phyloP scores from a whole-genome alignment of 2,888 invertebrate species.

The Heliconius ismenius region DNA sequence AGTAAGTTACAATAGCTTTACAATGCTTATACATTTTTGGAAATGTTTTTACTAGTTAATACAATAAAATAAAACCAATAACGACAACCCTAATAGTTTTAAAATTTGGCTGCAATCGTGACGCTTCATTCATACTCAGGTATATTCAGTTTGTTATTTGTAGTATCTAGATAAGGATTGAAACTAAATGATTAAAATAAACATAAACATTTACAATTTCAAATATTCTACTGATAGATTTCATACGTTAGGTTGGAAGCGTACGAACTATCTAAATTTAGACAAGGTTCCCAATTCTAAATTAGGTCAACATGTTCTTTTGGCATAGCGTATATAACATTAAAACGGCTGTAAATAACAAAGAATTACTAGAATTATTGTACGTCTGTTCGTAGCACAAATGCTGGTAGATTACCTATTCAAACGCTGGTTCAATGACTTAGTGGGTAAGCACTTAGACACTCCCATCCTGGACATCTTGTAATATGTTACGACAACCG shows the following conservation, averaged over 20 bases:
- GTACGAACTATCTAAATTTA: conserved; percentile 15
- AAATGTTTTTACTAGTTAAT: background rate
- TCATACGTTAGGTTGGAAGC: conserved; percentile 8
- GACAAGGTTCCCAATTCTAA: conserved; percentile 25
- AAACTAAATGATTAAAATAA: background rate
- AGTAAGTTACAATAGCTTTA: background rate
- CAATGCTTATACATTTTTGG: background rate
- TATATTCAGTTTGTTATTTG: conserved; percentile 52
- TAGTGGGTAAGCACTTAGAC: conserved; percentile 62
- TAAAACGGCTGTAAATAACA: background rate
- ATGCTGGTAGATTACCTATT: conserved; percentile 32
- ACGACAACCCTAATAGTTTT: conserved; percentile 43
- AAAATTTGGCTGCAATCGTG: conserved; percentile 65
- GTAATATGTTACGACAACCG: conserved; percentile 72
- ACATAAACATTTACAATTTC: conserved; percentile 2
- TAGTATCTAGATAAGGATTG: conserved; percentile 53
- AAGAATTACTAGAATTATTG: conserved; percentile 6
- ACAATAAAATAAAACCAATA: background rate
- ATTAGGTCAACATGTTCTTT: conserved; percentile 33
- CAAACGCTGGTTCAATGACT: conserved; percentile 54
- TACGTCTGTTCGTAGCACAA: conserved; percentile 1
- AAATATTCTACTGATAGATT: background rate
- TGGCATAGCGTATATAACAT: conserved; percentile 4
- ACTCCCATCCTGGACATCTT: conserved; percentile 75
- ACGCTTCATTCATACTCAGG: conserved; percentile 65